Base-by-base conservation (phyloP, 2,888 invertebrate genomes). In the Caenorhabditis imperialis region DNA sequence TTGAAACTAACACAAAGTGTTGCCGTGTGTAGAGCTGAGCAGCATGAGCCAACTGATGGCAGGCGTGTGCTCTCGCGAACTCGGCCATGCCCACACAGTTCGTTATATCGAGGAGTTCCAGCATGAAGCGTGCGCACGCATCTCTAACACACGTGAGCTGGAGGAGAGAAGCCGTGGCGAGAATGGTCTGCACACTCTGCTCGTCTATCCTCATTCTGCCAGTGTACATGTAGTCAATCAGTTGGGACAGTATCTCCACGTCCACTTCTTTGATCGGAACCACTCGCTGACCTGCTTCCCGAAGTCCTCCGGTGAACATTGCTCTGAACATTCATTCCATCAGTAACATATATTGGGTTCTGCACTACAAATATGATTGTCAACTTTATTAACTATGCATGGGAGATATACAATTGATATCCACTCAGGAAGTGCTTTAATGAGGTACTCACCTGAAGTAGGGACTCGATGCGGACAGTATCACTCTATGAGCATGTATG, bases 1-100 rank as follows among this genome's bases (percentile, higher is more conserved):
- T 25, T 37, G 38, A 4, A 23, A 33, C 58, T 54, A 22, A 77
- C 89, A 95, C 95, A 89, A 98, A 98, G 90, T 97, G 96, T 88
- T 97, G 96, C 89, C 97, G 96, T 1, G 97, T 96, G 89, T 96
- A 99, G 91, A 97, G 96, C 89, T 98, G 97, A 1, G 98, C 97
- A 78, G 97, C 96, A 76, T 96, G 91, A 30, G 98, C 91, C 69
- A 99, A 91, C 88, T 98, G 97, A 48, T 96, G 92, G 89, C 98
- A 99, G 10, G 96, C 95, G 90, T 98, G 98, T 5, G 97, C 97
- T 90, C 98, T 97, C 40, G 98, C 98, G 90, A 98, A 98, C 60
- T 97, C 97, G 77, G 97, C 91, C 86, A 98, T 98, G 67, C 98
- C 98, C 79, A 98, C 91, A 89, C 98, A 98, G 90, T 98, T 99